Percentiles rank a stretch among this genome's conserved stretches.
phyloP scores from a whole-genome alignment of 1,140 invertebrate genomes.

The Conus ventricosus region DNA sequence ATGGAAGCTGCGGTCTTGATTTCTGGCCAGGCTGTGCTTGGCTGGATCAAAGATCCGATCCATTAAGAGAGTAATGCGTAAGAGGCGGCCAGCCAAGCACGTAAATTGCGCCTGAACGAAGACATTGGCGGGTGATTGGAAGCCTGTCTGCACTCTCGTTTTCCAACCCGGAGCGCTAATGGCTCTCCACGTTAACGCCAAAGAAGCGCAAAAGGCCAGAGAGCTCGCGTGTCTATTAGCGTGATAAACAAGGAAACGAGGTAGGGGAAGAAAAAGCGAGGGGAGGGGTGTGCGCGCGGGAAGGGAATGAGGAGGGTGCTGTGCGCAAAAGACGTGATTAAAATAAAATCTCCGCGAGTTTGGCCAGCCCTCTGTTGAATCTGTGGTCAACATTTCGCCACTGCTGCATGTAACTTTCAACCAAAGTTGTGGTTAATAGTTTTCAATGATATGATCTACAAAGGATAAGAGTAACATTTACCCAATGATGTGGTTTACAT shows the following conservation, averaged over 20 bases:
- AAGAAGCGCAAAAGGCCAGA: neutral
- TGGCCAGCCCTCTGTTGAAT: neutral
- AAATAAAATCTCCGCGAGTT: neutral
- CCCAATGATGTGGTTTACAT: too few species aligned
- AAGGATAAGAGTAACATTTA: too few species aligned
- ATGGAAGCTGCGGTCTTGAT: too few species aligned
- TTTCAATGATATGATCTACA: too few species aligned
- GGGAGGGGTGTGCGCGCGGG: neutral
- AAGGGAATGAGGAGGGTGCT: neutral
- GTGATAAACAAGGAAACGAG: conserved; percentile 27
- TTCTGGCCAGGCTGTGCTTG: neutral
- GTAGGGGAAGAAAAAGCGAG: neutral
- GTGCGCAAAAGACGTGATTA: neutral
- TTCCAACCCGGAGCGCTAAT: neutral
- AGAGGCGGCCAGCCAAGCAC: conserved; percentile 18
- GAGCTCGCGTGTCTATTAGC: neutral
- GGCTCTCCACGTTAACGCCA: neutral
- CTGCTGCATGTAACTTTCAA: too few species aligned
- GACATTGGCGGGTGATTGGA: conserved; percentile 3
- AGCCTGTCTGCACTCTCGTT: neutral
- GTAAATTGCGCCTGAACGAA: conserved; percentile 14
- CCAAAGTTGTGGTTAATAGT: too few species aligned
- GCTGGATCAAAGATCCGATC: conserved; percentile 9
- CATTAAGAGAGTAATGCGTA: conserved; percentile 16
- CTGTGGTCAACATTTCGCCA: too few species aligned